Evolutionary conservation across 2,113 vertebrate genomes (phyloP).

Genomic region (Dicrurus megarhynchus): DNA sequence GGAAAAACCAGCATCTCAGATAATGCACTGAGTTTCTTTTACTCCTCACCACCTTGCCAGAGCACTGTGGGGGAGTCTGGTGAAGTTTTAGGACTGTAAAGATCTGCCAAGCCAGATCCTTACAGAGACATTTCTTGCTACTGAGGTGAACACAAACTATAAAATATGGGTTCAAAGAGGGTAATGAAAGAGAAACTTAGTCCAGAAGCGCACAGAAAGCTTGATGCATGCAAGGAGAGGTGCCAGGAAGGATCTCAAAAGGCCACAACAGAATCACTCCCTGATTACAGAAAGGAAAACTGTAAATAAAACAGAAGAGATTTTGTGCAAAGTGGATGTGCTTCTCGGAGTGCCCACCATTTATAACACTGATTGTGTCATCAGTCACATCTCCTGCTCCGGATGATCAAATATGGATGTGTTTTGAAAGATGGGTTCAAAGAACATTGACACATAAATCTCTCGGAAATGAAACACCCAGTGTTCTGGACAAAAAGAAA

Average conservation of each 20-base stretch:
- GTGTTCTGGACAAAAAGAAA: constrained; percentile 5
- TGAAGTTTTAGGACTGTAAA: background rate
- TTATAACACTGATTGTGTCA: constrained; percentile 60
- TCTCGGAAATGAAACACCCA: background rate
- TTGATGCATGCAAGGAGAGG: background rate
- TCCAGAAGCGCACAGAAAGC: background rate
- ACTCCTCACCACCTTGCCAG: background rate
- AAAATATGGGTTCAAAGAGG: background rate
- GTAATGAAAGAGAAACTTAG: background rate
- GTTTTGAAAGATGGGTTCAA: constrained; percentile 63
- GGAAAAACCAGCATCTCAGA: background rate
- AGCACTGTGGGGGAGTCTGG: background rate
- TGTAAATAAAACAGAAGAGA: background rate
- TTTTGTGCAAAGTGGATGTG: constrained; percentile 35
- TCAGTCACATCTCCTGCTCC: constrained; percentile 58
- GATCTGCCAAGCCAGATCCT: background rate
- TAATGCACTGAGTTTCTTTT: background rate
- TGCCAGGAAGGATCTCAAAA: background rate
- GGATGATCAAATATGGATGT: constrained; percentile 47
- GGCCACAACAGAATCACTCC: background rate
- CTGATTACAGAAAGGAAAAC: background rate
- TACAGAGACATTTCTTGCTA: background rate
- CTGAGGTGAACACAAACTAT: background rate
- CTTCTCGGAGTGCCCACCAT: background rate
- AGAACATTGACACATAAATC: constrained; percentile 60